Evolutionary conservation across 2,113 vertebrate species (phyloP).

Genomic region (Corapipo altera): DNA sequence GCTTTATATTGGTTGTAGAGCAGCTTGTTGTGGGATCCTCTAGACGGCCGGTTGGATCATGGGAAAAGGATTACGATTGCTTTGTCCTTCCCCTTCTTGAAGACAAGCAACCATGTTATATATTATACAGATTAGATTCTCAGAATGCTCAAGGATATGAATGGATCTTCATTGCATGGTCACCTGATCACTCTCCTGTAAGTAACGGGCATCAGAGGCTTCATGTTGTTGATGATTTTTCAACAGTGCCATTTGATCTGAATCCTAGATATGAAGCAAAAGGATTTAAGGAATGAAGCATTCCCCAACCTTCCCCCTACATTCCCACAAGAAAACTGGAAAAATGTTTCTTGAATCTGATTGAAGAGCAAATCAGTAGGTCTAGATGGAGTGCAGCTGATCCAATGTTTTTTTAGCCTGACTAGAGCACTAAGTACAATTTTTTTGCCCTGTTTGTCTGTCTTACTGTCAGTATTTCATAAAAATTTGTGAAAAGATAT

Average conservation of each 20-base stretch:
- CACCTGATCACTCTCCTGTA: slow-evolving; percentile 90
- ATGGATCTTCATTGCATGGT: slow-evolving; percentile 97
- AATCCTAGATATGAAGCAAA: not conserved
- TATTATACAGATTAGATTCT: slow-evolving; percentile 94
- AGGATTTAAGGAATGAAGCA: not conserved
- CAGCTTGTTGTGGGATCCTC: slow-evolving; percentile 84
- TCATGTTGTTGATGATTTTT: not conserved
- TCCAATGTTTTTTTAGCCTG: not conserved
- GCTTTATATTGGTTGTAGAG: slow-evolving; percentile 76
- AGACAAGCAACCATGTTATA: slow-evolving; percentile 87
- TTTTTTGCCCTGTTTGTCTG: not conserved
- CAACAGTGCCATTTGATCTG: not conserved
- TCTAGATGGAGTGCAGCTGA: not conserved
- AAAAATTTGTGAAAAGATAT: not conserved
- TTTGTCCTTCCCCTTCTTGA: slow-evolving; percentile 88
- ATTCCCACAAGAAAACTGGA: not conserved
- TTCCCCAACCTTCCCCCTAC: not conserved
- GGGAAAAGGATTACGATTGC: slow-evolving; percentile 92
- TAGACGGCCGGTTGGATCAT: slow-evolving; percentile 78
- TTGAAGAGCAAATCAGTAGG: not conserved
- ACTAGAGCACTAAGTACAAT: not conserved
- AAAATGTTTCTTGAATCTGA: not conserved
- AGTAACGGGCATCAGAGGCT: slow-evolving; percentile 56
- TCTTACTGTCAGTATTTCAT: not conserved
- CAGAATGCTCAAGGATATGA: slow-evolving; percentile 94